Evolutionary conservation across 2,797 vertebrate species (phyloP).

Genomic region (Liasis olivaceus): DNA sequence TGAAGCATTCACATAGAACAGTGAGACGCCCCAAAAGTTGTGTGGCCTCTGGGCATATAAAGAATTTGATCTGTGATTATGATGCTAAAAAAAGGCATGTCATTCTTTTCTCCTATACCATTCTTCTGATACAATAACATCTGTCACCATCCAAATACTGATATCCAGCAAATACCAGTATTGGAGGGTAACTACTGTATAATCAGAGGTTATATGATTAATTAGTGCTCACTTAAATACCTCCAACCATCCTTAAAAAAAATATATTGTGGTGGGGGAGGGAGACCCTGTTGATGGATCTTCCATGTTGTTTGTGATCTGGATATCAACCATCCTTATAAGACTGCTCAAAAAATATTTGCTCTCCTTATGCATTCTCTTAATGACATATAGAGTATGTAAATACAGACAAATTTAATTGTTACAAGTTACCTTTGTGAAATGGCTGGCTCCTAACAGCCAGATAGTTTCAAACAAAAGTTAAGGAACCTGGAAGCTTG

Average conservation of each 20-base stretch:
- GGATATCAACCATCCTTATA: not conserved
- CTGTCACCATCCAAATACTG: not conserved
- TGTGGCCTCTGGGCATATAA: not conserved
- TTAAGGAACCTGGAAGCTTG: not conserved
- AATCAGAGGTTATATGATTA: not conserved
- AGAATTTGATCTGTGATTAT: not conserved
- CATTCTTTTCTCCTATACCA: not conserved
- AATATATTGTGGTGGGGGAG: not conserved
- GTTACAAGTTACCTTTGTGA: not conserved
- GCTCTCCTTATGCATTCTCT: not conserved
- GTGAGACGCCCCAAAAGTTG: not conserved
- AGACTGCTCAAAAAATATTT: not conserved
- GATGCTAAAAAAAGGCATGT: too few species aligned
- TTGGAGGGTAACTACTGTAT: not conserved
- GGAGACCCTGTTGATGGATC: not conserved
- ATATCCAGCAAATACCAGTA: not conserved
- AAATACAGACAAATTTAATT: not conserved
- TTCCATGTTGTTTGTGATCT: not conserved
- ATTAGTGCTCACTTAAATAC: not conserved
- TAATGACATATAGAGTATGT: not conserved
- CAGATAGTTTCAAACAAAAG: not conserved
- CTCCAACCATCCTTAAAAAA: not conserved
- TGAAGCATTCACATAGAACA: not conserved
- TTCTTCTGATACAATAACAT: not conserved
- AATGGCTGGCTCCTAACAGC: not conserved